Evolutionary conservation across 2,888 invertebrate species (phyloP).

Genomic region (Drosophila rellima): DNA sequence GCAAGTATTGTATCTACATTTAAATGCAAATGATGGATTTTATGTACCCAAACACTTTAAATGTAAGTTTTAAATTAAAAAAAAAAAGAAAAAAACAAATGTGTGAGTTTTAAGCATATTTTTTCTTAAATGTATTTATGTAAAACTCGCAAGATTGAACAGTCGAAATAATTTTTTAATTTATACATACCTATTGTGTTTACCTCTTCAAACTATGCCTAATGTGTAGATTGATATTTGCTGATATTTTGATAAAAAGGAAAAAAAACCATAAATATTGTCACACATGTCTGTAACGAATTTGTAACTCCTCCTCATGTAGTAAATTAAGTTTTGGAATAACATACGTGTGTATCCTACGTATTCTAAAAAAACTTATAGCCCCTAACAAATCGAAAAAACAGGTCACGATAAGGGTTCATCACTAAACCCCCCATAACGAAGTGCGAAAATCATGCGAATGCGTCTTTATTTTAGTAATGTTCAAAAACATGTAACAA

Average conservation of each 20-base stretch:
- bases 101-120: slow-evolving; percentile 39
- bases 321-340: slow-evolving; percentile 47
- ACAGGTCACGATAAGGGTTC: slow-evolving; percentile 30
- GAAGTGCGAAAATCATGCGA: slow-evolving; percentile 65
- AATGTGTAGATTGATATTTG: slow-evolving; percentile 40
- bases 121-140: slow-evolving; percentile 28
- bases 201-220: slow-evolving; percentile 36
- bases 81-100: slow-evolving; percentile 9
- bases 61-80: slow-evolving; percentile 68
- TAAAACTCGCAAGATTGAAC: slow-evolving; percentile 27
- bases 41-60: slow-evolving; percentile 59
- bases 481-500: slow-evolving; percentile 67
- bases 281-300: slow-evolving; percentile 55
- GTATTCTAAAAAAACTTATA: slow-evolving; percentile 15
- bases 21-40: slow-evolving; percentile 39
- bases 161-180: slow-evolving; percentile 29
- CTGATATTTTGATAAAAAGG: slow-evolving; percentile 36
- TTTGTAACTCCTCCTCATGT: slow-evolving; percentile 64
- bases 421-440: slow-evolving; percentile 23
- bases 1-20: slow-evolving; percentile 40
- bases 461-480: slow-evolving; percentile 33
- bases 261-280: slow-evolving; percentile 23
- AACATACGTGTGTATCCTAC: slow-evolving; percentile 15
- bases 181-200: slow-evolving; percentile 32
- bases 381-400: slow-evolving; percentile 25